These are phyloP conservation scores for Apodemia duryi DNA, from an alignment of 2,888 invertebrate species.

Conservation along the genomic window DNA sequence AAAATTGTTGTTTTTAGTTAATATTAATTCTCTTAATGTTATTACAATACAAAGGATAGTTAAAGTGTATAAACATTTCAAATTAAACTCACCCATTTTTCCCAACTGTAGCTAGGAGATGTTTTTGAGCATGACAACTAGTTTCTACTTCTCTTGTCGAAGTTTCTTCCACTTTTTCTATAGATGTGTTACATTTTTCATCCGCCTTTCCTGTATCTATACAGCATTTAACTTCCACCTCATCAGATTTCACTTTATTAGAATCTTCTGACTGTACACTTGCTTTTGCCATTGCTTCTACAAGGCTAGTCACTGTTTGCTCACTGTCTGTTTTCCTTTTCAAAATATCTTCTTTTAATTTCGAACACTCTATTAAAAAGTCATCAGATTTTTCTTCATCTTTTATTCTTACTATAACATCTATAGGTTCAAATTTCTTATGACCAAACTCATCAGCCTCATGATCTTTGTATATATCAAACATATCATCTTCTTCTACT, in stretches of 20 bases:
- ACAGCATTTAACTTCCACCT: conserved; percentile 10
- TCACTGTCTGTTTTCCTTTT: conserved; percentile 52
- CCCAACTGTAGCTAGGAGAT: conserved; percentile 83
- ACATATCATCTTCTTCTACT: conserved; percentile 62
- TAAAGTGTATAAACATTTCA: not conserved
- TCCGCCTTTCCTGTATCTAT: not conserved
- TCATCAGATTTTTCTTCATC: conserved; percentile 42
- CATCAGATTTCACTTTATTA: conserved; percentile 19
- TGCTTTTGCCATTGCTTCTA: conserved; percentile 59
- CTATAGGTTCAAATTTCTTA: conserved; percentile 63
- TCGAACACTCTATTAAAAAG: conserved; percentile 63
- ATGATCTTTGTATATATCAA: conserved; percentile 71
- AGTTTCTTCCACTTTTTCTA: conserved; percentile 18
- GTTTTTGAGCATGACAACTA: conserved; percentile 56
- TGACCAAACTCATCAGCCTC: conserved; percentile 69
- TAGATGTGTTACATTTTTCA: not conserved
- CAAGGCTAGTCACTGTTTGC: conserved; percentile 51
- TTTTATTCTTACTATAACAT: conserved; percentile 51
- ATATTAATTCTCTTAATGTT: no score
- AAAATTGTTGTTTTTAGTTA: no score
- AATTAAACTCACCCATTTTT: conserved; percentile 78
- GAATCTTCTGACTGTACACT: conserved; percentile 41
- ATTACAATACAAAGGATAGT: no score
- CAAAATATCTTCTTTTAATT: conserved; percentile 58
- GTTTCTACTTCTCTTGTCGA: conserved; percentile 28